phyloP scores from a whole-genome alignment of 2,888 invertebrate genomes.

The Zele albiditarsus region DNA sequence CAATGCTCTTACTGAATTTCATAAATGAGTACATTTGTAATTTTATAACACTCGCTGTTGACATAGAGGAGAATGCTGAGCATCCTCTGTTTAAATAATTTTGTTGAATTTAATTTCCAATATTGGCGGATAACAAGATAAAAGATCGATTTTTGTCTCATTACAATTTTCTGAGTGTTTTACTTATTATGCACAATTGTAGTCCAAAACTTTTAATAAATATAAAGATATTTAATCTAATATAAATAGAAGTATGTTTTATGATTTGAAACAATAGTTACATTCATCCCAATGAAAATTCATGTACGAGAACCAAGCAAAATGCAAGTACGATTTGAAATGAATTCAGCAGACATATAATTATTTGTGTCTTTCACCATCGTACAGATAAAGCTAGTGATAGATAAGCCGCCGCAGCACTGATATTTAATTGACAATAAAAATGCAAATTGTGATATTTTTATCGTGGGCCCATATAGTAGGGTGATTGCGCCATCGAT shows the following conservation, averaged over 20 bases:
- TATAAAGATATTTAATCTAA: not conserved
- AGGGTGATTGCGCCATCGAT: conserved; percentile 67
- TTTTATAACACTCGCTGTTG: not conserved
- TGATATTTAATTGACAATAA: not conserved
- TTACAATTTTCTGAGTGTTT: not conserved
- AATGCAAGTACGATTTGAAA: not conserved
- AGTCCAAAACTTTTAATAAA: not conserved
- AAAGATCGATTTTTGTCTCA: not conserved
- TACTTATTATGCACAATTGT: not conserved
- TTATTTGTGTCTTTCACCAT: not conserved
- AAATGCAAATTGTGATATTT: conserved; percentile 11
- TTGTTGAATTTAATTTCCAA: not conserved
- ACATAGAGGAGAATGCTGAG: too few species aligned
- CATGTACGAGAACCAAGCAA: not conserved
- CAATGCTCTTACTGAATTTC: too few species aligned
- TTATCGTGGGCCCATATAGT: conserved; percentile 67
- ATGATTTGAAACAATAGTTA: too few species aligned
- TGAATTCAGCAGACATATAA: not conserved
- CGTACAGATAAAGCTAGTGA: not conserved
- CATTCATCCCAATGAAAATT: too few species aligned
- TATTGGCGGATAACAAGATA: not conserved
- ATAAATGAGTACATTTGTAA: too few species aligned
- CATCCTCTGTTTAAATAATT: conserved; percentile 22
- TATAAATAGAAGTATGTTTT: too few species aligned
- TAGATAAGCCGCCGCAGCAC: not conserved